Percentiles rank a stretch among this genome's conserved stretches.
Evolutionary conservation across 2,113 vertebrate genomes (phyloP).

Genomic region (Electrona antarctica): DNA sequence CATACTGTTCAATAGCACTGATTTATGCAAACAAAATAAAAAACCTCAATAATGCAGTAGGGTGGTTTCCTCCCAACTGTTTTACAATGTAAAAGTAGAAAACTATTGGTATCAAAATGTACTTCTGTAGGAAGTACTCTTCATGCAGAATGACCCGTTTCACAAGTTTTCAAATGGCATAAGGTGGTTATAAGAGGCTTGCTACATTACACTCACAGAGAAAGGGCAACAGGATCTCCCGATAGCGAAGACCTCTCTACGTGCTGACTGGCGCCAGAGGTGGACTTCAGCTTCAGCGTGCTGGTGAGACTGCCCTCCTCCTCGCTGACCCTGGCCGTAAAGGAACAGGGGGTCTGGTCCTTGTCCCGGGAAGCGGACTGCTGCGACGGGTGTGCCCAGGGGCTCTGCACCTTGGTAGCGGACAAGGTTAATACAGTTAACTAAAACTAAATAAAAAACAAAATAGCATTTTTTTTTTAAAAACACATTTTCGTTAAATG

Average conservation of each 20-base stretch:
- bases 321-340: constrained; percentile 64
- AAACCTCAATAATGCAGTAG: too few relatives aligned
- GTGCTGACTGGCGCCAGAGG: constrained; percentile 31
- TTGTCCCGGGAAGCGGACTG: constrained; percentile 60
- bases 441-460: too few relatives aligned
- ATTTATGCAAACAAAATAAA: too few relatives aligned
- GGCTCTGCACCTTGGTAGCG: constrained; percentile 43
- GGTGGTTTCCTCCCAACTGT: too few relatives aligned
- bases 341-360: constrained; percentile 44
- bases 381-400: constrained; percentile 35
- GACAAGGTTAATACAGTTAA: constrained; percentile 20
- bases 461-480: too few relatives aligned
- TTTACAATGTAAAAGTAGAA: too few relatives aligned
- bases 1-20: too few relatives aligned
- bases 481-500: too few relatives aligned
- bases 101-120: too few relatives aligned
- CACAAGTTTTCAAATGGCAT: too few relatives aligned
- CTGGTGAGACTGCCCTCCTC: constrained; percentile 80
- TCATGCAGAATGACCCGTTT: too few relatives aligned
- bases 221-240: constrained; percentile 90
- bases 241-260: constrained; percentile 74
- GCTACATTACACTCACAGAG: constrained; percentile 82
- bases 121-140: too few relatives aligned
- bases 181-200: background rate
- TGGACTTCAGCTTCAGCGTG: constrained; percentile 66